Conservation (phyloP, 2,888 invertebrate genomes). For the Trypoxylon attenuatum region DNA sequence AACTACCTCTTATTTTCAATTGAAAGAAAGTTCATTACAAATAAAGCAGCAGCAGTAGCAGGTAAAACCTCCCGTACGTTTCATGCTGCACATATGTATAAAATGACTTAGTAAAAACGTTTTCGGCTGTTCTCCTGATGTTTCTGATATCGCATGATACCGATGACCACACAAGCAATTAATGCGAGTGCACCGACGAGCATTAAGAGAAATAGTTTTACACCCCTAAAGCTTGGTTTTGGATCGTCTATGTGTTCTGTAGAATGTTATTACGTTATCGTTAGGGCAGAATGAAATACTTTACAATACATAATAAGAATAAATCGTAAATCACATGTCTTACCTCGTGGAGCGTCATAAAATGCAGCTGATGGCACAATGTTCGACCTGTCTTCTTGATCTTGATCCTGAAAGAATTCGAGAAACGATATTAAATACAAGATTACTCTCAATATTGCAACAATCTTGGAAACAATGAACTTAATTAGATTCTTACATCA, state of each 20-base stretch:
- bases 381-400: constrained; percentile 84
- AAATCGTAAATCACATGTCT: constrained; percentile 29
- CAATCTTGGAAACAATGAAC: not conserved
- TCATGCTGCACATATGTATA: not conserved
- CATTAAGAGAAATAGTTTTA: constrained; percentile 93
- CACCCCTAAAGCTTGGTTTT: constrained; percentile 90
- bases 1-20: constrained; percentile 28
- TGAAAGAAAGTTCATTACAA: constrained; percentile 25
- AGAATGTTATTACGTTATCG: constrained; percentile 33
- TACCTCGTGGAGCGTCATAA: constrained; percentile 91
- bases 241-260: constrained; percentile 90
- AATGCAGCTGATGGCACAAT: constrained; percentile 92
- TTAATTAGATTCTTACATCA: constrained; percentile 75
- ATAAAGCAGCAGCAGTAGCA: constrained; percentile 28
- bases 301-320: not conserved
- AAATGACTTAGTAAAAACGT: constrained; percentile 81
- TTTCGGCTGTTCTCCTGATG: constrained; percentile 92
- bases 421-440: constrained; percentile 3
- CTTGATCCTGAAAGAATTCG: constrained; percentile 76
- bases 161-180: constrained; percentile 89
- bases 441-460: not conserved
- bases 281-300: not conserved
- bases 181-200: constrained; percentile 88
- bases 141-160: constrained; percentile 95
- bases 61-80: constrained; percentile 9